These are phyloP conservation scores for Conistra vaccinii DNA, from an alignment of 2,888 invertebrate genomes.

Conservation along the genomic window DNA sequence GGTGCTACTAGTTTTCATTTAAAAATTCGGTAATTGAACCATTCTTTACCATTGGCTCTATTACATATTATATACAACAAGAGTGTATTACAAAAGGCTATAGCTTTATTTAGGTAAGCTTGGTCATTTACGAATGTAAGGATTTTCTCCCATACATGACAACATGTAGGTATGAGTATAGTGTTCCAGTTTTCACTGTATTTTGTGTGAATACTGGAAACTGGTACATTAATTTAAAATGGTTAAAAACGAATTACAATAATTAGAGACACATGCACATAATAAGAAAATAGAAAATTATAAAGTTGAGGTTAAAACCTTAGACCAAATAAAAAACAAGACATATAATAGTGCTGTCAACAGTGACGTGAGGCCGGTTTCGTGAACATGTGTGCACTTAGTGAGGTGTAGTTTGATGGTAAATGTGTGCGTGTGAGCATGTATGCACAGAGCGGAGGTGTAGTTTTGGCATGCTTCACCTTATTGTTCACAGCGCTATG, in stretches of 20 bases:
- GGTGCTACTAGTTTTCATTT: constrained; percentile 4
- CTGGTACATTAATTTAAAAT: not conserved
- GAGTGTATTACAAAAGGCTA: not conserved
- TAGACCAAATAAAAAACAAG: no score
- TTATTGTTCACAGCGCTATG: no score
- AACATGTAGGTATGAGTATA: not conserved
- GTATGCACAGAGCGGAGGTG: no score
- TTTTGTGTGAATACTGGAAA: not conserved
- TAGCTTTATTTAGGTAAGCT: not conserved
- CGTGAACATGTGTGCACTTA: no score
- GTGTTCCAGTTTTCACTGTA: not conserved
- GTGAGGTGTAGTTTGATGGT: no score
- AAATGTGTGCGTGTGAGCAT: no score
- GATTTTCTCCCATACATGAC: not conserved
- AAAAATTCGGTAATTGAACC: constrained; percentile 30
- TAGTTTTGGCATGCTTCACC: no score
- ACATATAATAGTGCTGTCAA: no score
- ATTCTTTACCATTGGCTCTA: not conserved
- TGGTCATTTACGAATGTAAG: not conserved
- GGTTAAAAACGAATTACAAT: not conserved
- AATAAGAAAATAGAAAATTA: not conserved
- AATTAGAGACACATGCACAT: not conserved
- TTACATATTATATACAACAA: no score
- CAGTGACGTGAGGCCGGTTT: no score
- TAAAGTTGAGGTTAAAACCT: not conserved